Evolutionary conservation across 64 coral and sea anemone species (phyloP).

Genomic region (Platygyra sinensis): DNA sequence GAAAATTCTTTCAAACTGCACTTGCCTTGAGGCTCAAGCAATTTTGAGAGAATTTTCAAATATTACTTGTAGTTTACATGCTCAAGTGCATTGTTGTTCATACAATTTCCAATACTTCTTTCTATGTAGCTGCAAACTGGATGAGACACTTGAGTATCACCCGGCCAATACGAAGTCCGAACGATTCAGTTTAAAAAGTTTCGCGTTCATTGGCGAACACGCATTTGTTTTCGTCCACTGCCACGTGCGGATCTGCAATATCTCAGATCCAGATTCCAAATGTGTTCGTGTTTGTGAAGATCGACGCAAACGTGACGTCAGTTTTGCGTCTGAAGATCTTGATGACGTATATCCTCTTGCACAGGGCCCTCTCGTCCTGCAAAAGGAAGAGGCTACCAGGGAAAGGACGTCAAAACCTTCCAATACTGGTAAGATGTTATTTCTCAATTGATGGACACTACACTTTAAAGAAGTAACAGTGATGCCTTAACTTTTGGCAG

Average conservation of each 20-base stretch:
- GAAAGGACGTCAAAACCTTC: background rate
- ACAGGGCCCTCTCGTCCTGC: slow-evolving; percentile 16
- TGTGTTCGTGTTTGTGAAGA: slow-evolving; percentile 33
- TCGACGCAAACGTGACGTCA: slow-evolving; percentile 35
- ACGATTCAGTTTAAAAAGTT: slow-evolving; percentile 25
- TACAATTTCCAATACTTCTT: background rate
- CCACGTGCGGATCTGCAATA: slow-evolving; percentile 24
- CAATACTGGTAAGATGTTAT: background rate
- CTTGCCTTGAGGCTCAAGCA: no score
- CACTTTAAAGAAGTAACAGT: no score
- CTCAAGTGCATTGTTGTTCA: no score
- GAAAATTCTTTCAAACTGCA: no score
- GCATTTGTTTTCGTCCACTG: slow-evolving; percentile 20
- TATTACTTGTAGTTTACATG: no score
- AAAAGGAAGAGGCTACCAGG: background rate
- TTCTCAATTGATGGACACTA: background rate
- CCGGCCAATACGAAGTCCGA: slow-evolving; percentile 4
- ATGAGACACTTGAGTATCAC: slow-evolving; percentile 23
- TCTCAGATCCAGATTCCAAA: slow-evolving; percentile 18
- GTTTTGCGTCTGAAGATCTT: background rate
- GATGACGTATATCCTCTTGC: slow-evolving; percentile 46
- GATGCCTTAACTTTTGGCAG: no score
- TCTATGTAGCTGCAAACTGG: slow-evolving; percentile 13
- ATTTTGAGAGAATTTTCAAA: no score
- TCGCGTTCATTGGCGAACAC: slow-evolving; percentile 23